A percentile compares a stretch with the other conserved stretches of the same genome.
Evolutionary conservation across 1,140 invertebrate genomes (phyloP).

Genomic region (Armadillidium nasatum): DNA sequence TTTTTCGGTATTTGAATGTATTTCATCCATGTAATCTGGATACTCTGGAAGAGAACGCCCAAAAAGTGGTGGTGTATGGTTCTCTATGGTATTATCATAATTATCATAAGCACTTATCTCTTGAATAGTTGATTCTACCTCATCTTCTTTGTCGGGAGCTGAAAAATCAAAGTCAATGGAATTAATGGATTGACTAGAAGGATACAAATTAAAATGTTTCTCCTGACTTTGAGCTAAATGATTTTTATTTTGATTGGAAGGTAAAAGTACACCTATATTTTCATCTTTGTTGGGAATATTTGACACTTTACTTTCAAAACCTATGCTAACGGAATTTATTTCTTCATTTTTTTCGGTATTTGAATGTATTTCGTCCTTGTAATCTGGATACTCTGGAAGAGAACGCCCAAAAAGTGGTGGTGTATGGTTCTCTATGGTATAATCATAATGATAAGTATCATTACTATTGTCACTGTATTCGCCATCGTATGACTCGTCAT

Average conservation of each 20-base stretch:
- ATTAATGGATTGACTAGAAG: neutral
- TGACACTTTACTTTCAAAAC: no score
- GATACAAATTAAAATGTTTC: no score
- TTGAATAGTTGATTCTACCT: no score
- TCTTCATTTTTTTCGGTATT: no score
- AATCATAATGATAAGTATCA: neutral
- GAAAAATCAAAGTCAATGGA: neutral
- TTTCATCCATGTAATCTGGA: neutral
- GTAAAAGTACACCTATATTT: no score
- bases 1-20: no score
- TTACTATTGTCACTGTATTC: neutral
- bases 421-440: neutral
- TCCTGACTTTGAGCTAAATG: no score
- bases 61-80: slow-evolving; percentile 1
- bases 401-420: neutral
- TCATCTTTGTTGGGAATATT: no score
- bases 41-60: neutral
- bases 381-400: neutral
- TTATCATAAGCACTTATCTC: no score
- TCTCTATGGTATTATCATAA: neutral
- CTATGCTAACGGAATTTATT: no score
- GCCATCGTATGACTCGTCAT: neutral
- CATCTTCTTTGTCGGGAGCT: neutral
- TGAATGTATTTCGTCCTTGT: neutral
- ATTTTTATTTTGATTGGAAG: no score